Conservation (phyloP, 2,113 vertebrate genomes). For the Reinhardtius hippoglossoides region DNA sequence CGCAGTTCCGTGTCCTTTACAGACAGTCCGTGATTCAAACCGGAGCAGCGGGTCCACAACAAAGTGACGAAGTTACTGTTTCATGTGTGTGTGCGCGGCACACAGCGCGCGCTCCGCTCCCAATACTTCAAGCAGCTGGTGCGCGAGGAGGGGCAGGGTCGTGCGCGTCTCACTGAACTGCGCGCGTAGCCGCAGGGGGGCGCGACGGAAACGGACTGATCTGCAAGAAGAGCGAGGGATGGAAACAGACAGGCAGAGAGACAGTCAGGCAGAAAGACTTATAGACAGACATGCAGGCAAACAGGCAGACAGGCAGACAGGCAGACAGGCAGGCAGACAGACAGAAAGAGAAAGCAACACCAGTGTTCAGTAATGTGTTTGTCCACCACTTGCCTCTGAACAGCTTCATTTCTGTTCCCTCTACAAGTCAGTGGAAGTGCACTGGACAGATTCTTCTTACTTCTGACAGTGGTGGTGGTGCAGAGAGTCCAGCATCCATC, state of each 20-base stretch:
- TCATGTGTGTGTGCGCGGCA: background rate
- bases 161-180: constrained; percentile 12
- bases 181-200: constrained; percentile 1
- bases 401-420: background rate
- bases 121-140: constrained; percentile 1
- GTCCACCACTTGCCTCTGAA: background rate
- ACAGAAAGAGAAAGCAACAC: no score
- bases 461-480: background rate
- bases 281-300: no score
- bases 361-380: no score
- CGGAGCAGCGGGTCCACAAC: background rate
- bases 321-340: no score
- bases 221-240: background rate
- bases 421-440: background rate
- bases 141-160: background rate
- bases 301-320: background rate
- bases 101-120: background rate
- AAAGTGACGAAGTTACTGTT: background rate
- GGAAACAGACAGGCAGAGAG: background rate
- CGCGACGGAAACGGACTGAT: background rate
- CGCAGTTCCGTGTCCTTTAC: no score
- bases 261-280: background rate
- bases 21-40: background rate
- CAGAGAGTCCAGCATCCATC: background rate
- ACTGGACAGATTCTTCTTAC: background rate